Base-by-base conservation (phyloP, 2,888 invertebrate species). In the Coenonympha arcania region DNA sequence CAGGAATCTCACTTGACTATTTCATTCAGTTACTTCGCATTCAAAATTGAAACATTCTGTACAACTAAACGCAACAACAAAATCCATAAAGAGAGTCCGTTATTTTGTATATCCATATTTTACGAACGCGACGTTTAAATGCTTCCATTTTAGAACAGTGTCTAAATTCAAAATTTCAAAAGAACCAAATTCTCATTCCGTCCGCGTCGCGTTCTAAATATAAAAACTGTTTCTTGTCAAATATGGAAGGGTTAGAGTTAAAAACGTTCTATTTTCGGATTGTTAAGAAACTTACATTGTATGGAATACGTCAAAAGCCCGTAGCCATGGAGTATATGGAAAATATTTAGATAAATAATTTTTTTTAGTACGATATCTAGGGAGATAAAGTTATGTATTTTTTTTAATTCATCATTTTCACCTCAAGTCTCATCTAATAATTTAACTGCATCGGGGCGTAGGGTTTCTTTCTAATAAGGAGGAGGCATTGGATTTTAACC, bases 221-320 rank as follows among this genome's bases (percentile, higher is more conserved):
- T 84, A 83, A 81, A 82, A 78, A 77, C 68, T 75, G 73, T 78
- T 84, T 84, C 85, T 83, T 82, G 83, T 83, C 82, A 84, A 85
- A 85, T 85, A 84, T 83, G 85, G 85, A 85, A 86, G 85, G 85
- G 85, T 85, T 85, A 83, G n/a, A 80, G 83, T 84, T 83, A 82
- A 84, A 84, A 85, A 84, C 83, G 76, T 84, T 86, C 85, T 86
- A 86, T 86, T 86, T 86, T 85, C 56, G 82, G 85, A 82, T 83
- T 81, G 80, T 85, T 84, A 83, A 85, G 85, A 86, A 84, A 80
- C 79, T 77, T 71, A 84, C 84, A 84, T 85, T 85, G 84, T 84
- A 82, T 84, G 79, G 81, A 84, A 84, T 85, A 84, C 83, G 83
- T 85, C 84, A 82, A 83, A 85, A 79, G 84, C 78, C 79, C 76